A percentile compares a stretch with the other conserved stretches of the same genome.
Evolutionary conservation across 2,113 vertebrate genomes (phyloP).

Genomic region (Sitta europaea): DNA sequence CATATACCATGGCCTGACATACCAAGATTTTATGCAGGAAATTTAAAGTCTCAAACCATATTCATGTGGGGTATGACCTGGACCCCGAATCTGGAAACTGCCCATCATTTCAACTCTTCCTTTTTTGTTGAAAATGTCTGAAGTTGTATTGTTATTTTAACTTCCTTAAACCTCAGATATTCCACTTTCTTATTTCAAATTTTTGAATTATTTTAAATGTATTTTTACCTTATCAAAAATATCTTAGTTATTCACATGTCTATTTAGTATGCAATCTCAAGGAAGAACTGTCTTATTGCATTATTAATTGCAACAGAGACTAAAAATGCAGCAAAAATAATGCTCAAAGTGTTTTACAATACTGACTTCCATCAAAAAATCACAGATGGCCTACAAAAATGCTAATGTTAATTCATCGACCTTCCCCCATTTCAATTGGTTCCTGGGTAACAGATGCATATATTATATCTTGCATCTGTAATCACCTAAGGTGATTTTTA

Average conservation of each 20-base stretch:
- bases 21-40: accelerated
- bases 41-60: neutral
- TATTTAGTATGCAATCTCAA: neutral
- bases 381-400: neutral
- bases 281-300: neutral
- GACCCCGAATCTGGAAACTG: neutral
- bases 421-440: neutral
- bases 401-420: neutral
- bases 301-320: neutral
- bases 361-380: neutral
- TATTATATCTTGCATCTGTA: neutral
- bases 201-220: neutral
- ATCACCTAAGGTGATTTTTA: no score
- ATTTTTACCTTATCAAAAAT: neutral
- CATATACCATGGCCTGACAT: neutral
- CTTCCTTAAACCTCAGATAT: neutral
- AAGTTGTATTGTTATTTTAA: neutral
- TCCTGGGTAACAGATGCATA: neutral
- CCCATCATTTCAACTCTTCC: neutral
- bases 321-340: neutral
- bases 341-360: neutral
- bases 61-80: accelerated
- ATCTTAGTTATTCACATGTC: neutral
- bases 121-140: neutral
- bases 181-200: neutral